Evolutionary conservation across 2,113 vertebrate genomes (phyloP), one percentile per base, ranked within the genome.

Genomic region (Rynchops niger): DNA sequence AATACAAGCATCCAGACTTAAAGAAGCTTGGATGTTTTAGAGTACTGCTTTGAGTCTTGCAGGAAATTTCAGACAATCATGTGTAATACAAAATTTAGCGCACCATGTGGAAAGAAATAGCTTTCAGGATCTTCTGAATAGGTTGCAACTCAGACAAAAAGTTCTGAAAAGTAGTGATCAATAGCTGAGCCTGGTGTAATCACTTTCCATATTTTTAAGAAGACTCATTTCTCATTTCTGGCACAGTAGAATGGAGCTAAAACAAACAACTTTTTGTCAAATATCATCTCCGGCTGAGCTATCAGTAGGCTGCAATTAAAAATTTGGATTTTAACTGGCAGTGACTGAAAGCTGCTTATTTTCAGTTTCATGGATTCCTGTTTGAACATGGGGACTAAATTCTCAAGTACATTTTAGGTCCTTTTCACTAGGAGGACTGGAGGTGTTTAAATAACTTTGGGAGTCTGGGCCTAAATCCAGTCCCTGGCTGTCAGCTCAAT

Each of bases 381-480:
- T 66, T 88, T 83, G 59, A 70, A 88, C 40, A 52, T 15, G 8
- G 49, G 23, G 6, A 47, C 53, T 73, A 83, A 93, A 86, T 69
- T 95, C 34, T 82, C 34, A 70, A 83, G 66, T 67, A 42, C 30
- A 6, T 55, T 90, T 79, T 79, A 74, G 12, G 32, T 81, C 47
- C 11, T 56, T 79, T 82, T 72, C 32, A 22, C 16, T 71, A 42
- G 45, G 45, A 80, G 29, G 40, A 26, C 22, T 59, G 23, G 38
- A 82, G 52, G 30, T 92, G 47, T 94, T 83, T 71, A 87, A 93
- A 82, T 87, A 86, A 82, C 56, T 87, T 71, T 20, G 29, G 11
- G 47, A 63, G 9, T 72, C 78, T 85, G 61, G 77, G 73, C 89
- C 61, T 93, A 86, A 84, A 78, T 97, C 89, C 81, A 81, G 80